Base-by-base conservation (phyloP, 2,113 vertebrate genomes). In the Sinosuthora webbiana region DNA sequence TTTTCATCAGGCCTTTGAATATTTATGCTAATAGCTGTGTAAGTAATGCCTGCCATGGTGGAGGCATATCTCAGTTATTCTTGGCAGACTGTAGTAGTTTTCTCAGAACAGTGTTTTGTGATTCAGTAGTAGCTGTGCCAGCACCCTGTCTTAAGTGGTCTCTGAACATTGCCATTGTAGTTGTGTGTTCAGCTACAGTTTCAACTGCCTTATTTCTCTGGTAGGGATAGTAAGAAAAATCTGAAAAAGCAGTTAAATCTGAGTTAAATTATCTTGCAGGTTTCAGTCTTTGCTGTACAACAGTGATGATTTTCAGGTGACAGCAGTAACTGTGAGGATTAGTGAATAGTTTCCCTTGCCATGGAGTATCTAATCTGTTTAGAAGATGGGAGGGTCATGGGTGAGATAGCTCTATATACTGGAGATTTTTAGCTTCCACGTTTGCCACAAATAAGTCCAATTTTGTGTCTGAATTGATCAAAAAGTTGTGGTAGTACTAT, bases 11-110 rank as follows among this genome's bases (percentile, higher is more conserved):
- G 31, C 22, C 49, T 82, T 87, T 87, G 77, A 91, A 56, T 95
- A 81, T 83, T 90, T 67, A 71, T 81, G 60, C 47, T 89, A 83
- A 87, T 52, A 81, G 69, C 64, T 84, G 9, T 75, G 70, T 83
- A 75, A 93, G 70, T 91, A 82, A 71, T 79, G 70, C 33, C 41
- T 91, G 59, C 70, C 30, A 11, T 68, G 2, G 2, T 78, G 63
- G 60, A 87, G 85, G 55, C 80, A 70, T 41, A 80, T 90, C 89
- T 92, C 68, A 35, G 83, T 76, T 94, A 83, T 90, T 96, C 93
- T 93, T 95, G 93, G 91, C 91, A 92, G 81, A 10, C 68, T 41
- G 18, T 50, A 81, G 71, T 86, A 62, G 35, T 93, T 92, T 90
- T 82, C 90, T 92, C 42, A 83, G 75, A 80, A 74, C 23, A 33